These are phyloP conservation scores for Oscheius myriophilus DNA, from an alignment of 2,888 invertebrate species.

Conservation along the genomic window DNA sequence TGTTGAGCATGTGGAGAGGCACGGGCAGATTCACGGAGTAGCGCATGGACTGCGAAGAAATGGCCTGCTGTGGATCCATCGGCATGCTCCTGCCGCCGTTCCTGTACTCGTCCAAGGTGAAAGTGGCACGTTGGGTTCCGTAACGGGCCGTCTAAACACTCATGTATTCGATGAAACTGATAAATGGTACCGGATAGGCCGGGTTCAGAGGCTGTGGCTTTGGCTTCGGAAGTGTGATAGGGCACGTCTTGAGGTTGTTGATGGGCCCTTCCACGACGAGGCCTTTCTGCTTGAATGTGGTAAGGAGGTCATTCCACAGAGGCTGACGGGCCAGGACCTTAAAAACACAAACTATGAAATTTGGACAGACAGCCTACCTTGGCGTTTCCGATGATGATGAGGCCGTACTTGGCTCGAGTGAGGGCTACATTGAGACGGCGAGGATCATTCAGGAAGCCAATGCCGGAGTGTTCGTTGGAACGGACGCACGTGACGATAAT, in stretches of 20 bases:
- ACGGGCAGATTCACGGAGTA: slow-evolving; percentile 41
- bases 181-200: slow-evolving; percentile 19
- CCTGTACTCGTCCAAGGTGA: slow-evolving; percentile 48
- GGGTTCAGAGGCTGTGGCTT: slow-evolving; percentile 37
- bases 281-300: slow-evolving; percentile 51
- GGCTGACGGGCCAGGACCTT: slow-evolving; percentile 91
- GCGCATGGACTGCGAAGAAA: slow-evolving; percentile 39
- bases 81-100: slow-evolving; percentile 11
- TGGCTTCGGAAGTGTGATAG: slow-evolving; percentile 90
- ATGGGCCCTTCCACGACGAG: slow-evolving; percentile 91
- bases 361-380: slow-evolving; percentile 75
- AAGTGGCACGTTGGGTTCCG: slow-evolving; percentile 39
- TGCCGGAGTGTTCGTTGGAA: slow-evolving; percentile 97
- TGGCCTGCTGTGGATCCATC: slow-evolving; percentile 39
- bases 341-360: neutral
- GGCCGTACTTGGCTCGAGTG: slow-evolving; percentile 84
- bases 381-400: slow-evolving; percentile 96
- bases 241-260: slow-evolving; percentile 93
- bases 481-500: slow-evolving; percentile 99
- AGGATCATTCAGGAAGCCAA: slow-evolving; percentile 97
- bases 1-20: slow-evolving; percentile 50
- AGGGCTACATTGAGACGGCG: slow-evolving; percentile 95
- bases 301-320: slow-evolving; percentile 93
- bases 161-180: neutral
- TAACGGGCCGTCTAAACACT: slow-evolving; percentile 20